Conservation (phyloP, 2,888 invertebrate genomes). For the Pseudococcus jackbeardsleyi region DNA sequence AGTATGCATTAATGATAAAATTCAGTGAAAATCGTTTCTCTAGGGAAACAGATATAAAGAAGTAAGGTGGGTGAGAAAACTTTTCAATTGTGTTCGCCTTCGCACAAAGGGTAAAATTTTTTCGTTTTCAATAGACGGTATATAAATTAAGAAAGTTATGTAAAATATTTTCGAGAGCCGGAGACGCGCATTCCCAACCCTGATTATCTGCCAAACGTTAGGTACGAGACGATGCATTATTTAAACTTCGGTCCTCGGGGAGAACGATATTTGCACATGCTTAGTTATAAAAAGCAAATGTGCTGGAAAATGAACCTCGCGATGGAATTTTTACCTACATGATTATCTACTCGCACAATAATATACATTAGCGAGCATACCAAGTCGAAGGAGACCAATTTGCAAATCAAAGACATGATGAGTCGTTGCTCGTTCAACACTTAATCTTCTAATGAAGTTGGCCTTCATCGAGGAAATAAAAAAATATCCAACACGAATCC, state of each 20-base stretch:
- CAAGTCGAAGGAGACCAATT: not conserved
- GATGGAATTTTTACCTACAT: not conserved
- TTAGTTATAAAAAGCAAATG: not conserved
- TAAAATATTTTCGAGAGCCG: conserved; percentile 15
- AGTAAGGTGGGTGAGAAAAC: not conserved
- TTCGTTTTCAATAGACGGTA: not conserved
- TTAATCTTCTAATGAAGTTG: conserved; percentile 52
- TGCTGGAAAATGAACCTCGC: not conserved
- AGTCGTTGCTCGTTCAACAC: conserved; percentile 8
- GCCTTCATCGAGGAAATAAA: not conserved
- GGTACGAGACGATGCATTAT: not conserved
- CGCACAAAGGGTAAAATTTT: not conserved
- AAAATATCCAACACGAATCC: not conserved
- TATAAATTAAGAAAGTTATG: conserved; percentile 29
- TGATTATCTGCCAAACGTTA: conserved; percentile 3
- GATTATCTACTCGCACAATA: not conserved
- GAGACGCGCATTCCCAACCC: not conserved
- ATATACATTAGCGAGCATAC: not conserved
- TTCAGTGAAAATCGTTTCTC: not conserved
- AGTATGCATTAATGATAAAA: conserved; percentile 12
- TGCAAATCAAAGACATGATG: conserved; percentile 4
- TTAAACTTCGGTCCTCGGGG: conserved; percentile 5
- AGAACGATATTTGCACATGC: conserved; percentile 15
- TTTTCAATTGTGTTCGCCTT: conserved; percentile 25
- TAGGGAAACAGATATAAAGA: not conserved